Evolutionary conservation across 2,797 vertebrate genomes (phyloP).

Genomic region (Erpetoichthys calabaricus): DNA sequence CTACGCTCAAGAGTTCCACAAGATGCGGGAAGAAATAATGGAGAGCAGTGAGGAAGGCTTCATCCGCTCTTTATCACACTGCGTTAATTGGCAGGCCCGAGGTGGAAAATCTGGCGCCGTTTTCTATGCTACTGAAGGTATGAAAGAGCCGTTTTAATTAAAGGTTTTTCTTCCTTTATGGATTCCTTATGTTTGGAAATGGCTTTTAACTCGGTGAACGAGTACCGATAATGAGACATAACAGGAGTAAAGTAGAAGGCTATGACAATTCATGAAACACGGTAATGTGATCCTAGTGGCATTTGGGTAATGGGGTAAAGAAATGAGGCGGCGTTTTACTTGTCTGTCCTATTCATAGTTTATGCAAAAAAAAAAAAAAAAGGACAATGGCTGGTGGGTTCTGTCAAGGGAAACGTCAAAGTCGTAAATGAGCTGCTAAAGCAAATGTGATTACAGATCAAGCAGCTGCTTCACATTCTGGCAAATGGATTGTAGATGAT

Average conservation of each 20-base stretch:
- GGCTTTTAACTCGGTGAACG: neutral
- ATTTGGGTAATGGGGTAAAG: too few species aligned
- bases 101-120: conserved; percentile 94
- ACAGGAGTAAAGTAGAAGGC: neutral
- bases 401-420: too few species aligned
- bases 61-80: conserved; percentile 85
- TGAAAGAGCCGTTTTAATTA: neutral
- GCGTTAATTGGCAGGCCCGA: conserved; percentile 90
- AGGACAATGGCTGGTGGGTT: too few species aligned
- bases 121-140: conserved; percentile 92
- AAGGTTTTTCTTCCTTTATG: neutral
- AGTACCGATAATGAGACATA: neutral
- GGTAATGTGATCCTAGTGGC: too few species aligned
- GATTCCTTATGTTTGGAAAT: neutral
- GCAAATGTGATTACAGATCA: too few species aligned
- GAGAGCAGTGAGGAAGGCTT: conserved; percentile 91
- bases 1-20: conserved; percentile 90
- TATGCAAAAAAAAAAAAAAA: too few species aligned
- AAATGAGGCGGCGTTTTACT: too few species aligned
- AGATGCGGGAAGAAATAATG: conserved; percentile 86
- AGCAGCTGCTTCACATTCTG: too few species aligned
- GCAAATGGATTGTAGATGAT: too few species aligned
- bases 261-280: too few species aligned
- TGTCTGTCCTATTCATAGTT: too few species aligned
- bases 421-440: too few species aligned